Evolutionary conservation across 2,888 invertebrate genomes (phyloP).

Genomic region (Rhamnusium bicolor): DNA sequence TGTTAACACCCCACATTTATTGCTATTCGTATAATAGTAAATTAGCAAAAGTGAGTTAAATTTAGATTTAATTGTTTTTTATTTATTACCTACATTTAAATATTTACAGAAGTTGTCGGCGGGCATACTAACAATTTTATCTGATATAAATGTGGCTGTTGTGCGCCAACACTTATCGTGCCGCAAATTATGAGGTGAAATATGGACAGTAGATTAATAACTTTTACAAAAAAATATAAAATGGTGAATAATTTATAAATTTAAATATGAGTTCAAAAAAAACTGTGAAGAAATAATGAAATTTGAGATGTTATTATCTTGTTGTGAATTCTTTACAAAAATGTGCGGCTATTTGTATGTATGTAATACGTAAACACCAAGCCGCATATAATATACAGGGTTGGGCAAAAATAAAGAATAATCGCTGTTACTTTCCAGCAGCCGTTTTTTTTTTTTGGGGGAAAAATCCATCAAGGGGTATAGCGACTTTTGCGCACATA

Average conservation of each 20-base stretch:
- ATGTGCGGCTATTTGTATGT: too few species aligned
- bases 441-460: too few species aligned
- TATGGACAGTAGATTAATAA: neutral
- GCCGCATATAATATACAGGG: too few species aligned
- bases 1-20: slow-evolving; percentile 42
- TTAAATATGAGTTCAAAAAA: neutral
- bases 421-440: too few species aligned
- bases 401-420: too few species aligned
- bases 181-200: neutral
- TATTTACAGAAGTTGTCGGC: neutral
- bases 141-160: slow-evolving; percentile 1
- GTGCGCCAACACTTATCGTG: neutral
- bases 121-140: slow-evolving; percentile 20
- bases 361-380: too few species aligned
- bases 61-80: slow-evolving; percentile 38
- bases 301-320: too few species aligned
- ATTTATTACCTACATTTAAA: slow-evolving; percentile 5
- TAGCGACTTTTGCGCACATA: too few species aligned
- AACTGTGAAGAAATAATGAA: too few species aligned
- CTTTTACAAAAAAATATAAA: neutral
- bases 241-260: neutral
- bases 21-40: slow-evolving; percentile 25
- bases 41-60: slow-evolving; percentile 35
- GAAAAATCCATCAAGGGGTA: too few species aligned
- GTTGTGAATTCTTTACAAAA: too few species aligned